Evolutionary conservation across 2,797 vertebrate genomes (phyloP).

Genomic region (Tinamus major): DNA sequence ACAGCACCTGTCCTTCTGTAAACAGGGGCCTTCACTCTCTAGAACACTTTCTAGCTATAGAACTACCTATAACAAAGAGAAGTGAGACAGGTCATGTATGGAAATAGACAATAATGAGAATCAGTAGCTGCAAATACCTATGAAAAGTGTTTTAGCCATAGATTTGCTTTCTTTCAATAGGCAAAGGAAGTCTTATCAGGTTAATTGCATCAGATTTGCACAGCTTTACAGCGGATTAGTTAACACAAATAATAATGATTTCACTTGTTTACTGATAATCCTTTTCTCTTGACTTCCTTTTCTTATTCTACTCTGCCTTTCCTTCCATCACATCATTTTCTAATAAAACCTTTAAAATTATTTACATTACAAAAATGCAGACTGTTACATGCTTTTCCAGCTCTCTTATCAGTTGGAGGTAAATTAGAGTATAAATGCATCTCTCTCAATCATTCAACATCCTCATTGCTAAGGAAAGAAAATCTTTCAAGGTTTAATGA

Average conservation of each 20-base stretch:
- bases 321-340: not conserved
- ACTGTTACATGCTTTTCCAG: not conserved
- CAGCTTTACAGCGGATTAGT: not conserved
- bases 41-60: not conserved
- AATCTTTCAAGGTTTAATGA: slow-evolving; percentile 42
- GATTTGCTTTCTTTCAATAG: not conserved
- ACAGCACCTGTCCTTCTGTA: slow-evolving; percentile 6
- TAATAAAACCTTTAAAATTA: not conserved
- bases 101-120: not conserved
- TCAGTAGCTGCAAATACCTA: not conserved
- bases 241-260: not conserved
- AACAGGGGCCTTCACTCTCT: not conserved
- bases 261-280: not conserved
- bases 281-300: not conserved
- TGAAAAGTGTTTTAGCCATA: not conserved
- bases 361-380: not conserved
- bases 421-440: not conserved
- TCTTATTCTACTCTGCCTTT: not conserved
- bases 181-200: not conserved
- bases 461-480: slow-evolving; percentile 4
- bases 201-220: not conserved
- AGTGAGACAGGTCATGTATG: not conserved
- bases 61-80: not conserved
- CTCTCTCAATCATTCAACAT: not conserved
- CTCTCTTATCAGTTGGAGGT: not conserved